These are phyloP conservation scores for Bellardia bayeri DNA, from an alignment of 2,888 invertebrate species.

Conservation along the genomic window DNA sequence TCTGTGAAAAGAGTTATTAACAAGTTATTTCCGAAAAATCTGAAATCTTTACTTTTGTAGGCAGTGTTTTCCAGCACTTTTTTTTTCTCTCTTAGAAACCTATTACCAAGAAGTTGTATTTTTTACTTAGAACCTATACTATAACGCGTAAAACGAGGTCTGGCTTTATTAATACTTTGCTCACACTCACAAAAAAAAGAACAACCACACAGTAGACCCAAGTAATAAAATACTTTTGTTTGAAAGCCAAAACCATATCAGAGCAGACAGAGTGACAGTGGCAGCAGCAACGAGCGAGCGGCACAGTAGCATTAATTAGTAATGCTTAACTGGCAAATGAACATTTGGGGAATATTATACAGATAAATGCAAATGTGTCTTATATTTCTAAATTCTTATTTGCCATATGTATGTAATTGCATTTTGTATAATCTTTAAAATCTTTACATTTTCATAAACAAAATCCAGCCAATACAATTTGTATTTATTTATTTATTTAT, in stretches of 20 bases:
- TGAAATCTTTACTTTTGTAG: no score
- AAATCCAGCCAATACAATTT: not conserved
- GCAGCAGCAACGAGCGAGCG: slow-evolving; percentile 13
- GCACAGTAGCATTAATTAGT: slow-evolving; percentile 62
- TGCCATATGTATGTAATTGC: not conserved
- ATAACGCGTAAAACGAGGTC: not conserved
- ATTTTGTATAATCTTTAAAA: slow-evolving; percentile 41
- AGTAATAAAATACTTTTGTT: slow-evolving; percentile 57
- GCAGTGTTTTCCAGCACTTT: no score
- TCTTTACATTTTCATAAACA: slow-evolving; percentile 5
- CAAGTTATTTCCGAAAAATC: no score
- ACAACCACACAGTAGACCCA: not conserved
- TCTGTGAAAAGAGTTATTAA: not conserved
- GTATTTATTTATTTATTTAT: not conserved
- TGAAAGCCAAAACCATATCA: slow-evolving; percentile 57
- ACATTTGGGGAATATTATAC: slow-evolving; percentile 38
- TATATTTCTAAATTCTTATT: slow-evolving; percentile 31
- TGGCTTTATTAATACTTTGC: not conserved
- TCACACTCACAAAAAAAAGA: not conserved
- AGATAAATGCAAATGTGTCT: slow-evolving; percentile 25
- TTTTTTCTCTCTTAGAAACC: no score
- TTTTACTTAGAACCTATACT: no score
- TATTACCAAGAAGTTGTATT: no score
- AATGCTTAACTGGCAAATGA: slow-evolving; percentile 38
- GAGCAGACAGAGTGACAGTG: slow-evolving; percentile 14